A percentile compares a stretch with the other conserved stretches of the same genome.
phyloP scores from a whole-genome alignment of 2,888 invertebrate genomes.

The Lobophora halterata region DNA sequence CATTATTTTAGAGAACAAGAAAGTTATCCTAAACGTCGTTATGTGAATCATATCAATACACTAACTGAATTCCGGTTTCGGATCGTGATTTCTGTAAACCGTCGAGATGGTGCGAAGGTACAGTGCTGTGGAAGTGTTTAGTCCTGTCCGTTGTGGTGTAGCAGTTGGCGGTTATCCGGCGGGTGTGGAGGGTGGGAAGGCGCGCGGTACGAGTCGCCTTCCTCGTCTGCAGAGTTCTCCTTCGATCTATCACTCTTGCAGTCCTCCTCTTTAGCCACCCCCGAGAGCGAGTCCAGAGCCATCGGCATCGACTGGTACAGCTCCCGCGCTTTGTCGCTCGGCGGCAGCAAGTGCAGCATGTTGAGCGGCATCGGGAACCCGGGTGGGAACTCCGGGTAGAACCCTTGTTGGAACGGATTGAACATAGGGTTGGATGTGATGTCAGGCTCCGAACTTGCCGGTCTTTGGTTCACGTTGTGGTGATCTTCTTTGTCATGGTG shows the following conservation, averaged over 20 bases:
- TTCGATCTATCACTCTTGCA: slow-evolving; percentile 84
- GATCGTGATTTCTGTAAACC: slow-evolving; percentile 24
- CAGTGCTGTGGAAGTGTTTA: slow-evolving; percentile 57
- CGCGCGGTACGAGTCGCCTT: slow-evolving; percentile 73
- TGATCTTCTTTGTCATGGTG: slow-evolving; percentile 77
- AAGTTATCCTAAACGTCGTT: slow-evolving; percentile 27
- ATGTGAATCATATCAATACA: slow-evolving; percentile 36
- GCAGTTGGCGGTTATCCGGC: slow-evolving; percentile 83
- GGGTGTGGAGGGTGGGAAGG: slow-evolving; percentile 80
- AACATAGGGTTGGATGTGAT: slow-evolving; percentile 85
- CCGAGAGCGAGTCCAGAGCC: slow-evolving; percentile 80
- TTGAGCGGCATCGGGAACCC: slow-evolving; percentile 91
- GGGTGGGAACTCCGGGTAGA: slow-evolving; percentile 90
- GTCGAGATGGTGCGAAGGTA: slow-evolving; percentile 32
- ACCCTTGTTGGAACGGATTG: slow-evolving; percentile 89
- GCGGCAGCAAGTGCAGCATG: slow-evolving; percentile 91
- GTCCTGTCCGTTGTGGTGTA: slow-evolving; percentile 91
- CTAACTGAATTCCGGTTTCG: slow-evolving; percentile 55
- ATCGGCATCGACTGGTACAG: slow-evolving; percentile 80
- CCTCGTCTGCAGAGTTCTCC: slow-evolving; percentile 82
- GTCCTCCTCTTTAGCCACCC: slow-evolving; percentile 80
- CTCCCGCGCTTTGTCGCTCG: slow-evolving; percentile 87
- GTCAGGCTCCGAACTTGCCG: slow-evolving; percentile 85
- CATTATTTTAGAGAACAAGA: slow-evolving; percentile 31
- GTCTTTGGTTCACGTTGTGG: slow-evolving; percentile 74